Evolutionary conservation across 2,888 invertebrate genomes (phyloP).

Genomic region (Tetragonula carbonaria): DNA sequence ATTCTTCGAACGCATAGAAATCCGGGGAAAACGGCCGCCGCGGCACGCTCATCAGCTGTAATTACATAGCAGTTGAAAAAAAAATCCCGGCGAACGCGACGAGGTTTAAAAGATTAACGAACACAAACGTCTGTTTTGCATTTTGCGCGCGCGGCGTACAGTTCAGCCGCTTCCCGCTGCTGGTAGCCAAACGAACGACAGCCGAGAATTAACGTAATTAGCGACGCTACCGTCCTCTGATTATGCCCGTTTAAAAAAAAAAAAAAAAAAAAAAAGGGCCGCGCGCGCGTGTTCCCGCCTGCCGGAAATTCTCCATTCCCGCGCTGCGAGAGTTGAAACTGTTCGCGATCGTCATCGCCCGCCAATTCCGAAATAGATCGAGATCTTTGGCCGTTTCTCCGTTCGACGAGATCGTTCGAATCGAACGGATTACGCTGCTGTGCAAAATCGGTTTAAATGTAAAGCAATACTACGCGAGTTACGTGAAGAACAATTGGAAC

Average conservation of each 20-base stretch:
- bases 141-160: slow-evolving; percentile 12
- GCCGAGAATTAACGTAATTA: slow-evolving; percentile 43
- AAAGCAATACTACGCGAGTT: no score
- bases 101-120: slow-evolving; percentile 47
- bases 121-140: slow-evolving; percentile 46
- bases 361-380: background rate
- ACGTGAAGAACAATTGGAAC: no score
- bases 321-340: background rate
- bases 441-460: background rate
- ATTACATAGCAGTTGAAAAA: slow-evolving; percentile 18
- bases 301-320: background rate
- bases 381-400: no score
- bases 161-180: background rate
- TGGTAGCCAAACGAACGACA: slow-evolving; percentile 32
- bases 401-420: rapidly evolving
- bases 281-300: background rate
- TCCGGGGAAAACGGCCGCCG: background rate
- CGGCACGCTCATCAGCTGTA: background rate
- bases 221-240: slow-evolving; percentile 26
- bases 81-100: background rate
- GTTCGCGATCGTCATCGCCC: no score
- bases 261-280: background rate
- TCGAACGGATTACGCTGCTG: background rate
- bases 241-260: slow-evolving; percentile 20
- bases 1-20: background rate